Evolutionary conservation across 2,113 vertebrate species (phyloP).

Genomic region (Rhinolophus ferrumequinum): DNA sequence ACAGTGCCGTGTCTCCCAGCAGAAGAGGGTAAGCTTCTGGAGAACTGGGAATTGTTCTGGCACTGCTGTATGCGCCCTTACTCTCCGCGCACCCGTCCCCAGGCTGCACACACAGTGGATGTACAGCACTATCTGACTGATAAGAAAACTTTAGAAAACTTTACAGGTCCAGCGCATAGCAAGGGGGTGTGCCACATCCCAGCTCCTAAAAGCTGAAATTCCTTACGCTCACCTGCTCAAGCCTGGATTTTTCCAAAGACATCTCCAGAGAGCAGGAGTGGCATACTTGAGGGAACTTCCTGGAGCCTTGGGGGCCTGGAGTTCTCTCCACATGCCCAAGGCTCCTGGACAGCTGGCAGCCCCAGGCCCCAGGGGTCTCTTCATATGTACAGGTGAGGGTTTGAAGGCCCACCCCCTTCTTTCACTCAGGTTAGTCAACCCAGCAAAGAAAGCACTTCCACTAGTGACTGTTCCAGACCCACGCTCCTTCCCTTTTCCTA

Average conservation of each 20-base stretch:
- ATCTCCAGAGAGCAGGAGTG: not conserved
- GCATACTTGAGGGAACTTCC: not conserved
- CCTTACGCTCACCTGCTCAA: not conserved
- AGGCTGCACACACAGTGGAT: not conserved
- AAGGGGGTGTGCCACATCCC: not conserved
- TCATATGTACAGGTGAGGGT: accelerated
- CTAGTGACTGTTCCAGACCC: not conserved
- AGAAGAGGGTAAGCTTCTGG: not conserved
- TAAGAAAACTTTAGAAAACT: not conserved
- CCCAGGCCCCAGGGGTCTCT: not conserved
- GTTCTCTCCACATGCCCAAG: not conserved
- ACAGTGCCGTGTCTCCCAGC: accelerated
- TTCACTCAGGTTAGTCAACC: not conserved
- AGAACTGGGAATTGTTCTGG: not conserved
- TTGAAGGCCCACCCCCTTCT: not conserved
- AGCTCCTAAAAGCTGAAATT: not conserved
- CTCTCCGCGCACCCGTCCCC: no score
- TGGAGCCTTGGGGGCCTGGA: not conserved
- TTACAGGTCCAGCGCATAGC: accelerated
- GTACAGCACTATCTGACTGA: accelerated
- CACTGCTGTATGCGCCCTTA: not conserved
- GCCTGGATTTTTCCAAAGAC: not conserved
- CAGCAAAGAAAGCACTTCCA: not conserved
- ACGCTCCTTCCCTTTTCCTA: not conserved
- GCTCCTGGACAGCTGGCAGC: not conserved